Conservation (phyloP, 1,140 invertebrate species). For the Paraescarpia echinospica region DNA sequence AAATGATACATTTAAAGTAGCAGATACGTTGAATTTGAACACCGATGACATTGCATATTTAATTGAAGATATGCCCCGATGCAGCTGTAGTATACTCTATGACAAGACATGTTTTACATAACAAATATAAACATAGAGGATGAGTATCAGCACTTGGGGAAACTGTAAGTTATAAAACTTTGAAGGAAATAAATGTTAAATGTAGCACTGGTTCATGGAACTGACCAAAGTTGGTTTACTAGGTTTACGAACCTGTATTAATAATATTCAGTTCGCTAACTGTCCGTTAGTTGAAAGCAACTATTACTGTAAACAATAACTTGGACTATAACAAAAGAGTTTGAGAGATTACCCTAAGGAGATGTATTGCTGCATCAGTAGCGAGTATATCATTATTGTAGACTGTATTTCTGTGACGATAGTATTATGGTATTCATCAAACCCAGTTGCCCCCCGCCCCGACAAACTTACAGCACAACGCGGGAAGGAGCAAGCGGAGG, state of each 20-base stretch:
- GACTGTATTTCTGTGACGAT: neutral
- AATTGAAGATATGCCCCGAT: no score
- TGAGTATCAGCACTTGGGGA: no score
- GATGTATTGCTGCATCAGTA: neutral
- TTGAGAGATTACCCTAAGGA: neutral
- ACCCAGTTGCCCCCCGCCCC: neutral
- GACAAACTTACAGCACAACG: neutral
- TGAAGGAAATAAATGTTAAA: no score
- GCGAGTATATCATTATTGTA: neutral
- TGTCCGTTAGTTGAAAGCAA: neutral
- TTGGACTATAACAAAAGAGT: neutral
- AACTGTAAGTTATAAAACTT: no score
- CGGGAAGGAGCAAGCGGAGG: no score
- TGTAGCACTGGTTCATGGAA: no score
- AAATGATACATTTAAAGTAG: no score
- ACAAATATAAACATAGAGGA: no score
- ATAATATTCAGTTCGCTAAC: neutral
- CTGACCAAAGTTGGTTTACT: neutral
- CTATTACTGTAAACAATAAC: neutral
- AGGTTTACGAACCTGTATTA: neutral
- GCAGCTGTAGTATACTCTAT: no score
- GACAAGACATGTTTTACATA: no score
- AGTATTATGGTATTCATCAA: neutral
- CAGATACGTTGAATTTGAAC: no score
- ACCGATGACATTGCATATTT: no score